Base-by-base conservation (phyloP, 2,888 invertebrate genomes). In the Tribolium freemani region DNA sequence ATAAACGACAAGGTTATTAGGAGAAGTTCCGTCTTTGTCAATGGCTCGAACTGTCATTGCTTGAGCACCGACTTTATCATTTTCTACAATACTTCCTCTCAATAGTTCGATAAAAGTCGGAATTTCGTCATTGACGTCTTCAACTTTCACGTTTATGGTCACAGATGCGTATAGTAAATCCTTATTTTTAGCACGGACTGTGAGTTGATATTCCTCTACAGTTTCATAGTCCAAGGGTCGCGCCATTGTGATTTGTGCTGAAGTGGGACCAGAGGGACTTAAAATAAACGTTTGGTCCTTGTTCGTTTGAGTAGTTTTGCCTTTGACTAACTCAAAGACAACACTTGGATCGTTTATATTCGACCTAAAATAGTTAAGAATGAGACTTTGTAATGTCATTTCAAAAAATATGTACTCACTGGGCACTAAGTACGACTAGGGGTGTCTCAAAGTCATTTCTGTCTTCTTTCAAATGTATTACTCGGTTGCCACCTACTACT, bases 41-140 rank as follows among this genome's bases (percentile, higher is more conserved):
- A 95, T 93, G 0, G 96, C 97, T 79, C 93, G 89, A 8, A 86
- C 94, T 87, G 94, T 93, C 93, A 96, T 95, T 0, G 96, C 96
- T 6, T 92, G 93, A 3, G 94, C 95, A 2, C 95, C 96, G 0
- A 91, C 88, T 0, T 91, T 91, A 83, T 96, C 95, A 83, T 97
- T 96, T 87, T 96, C 96, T 72, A 94, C 87, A 3, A 96, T 95
- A 78, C 92, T 93, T 0, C 96, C 96, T 10, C 92, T 91, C 80
- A 93, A 90, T 9, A 94, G 91, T 85, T 95, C 95, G 53, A 93
- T 93, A 82, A 97, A 96, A 78, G 92, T 91, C 0, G 93, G 97
- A 77, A 94, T 93, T 82, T 96, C 96, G 84, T 97, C 97, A 83
- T 97, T 97, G 0, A 96, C 96, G 84, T 97, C 97, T 82, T 91